Evolutionary conservation across 2,888 invertebrate genomes (phyloP).

Genomic region (Selenia dentaria): DNA sequence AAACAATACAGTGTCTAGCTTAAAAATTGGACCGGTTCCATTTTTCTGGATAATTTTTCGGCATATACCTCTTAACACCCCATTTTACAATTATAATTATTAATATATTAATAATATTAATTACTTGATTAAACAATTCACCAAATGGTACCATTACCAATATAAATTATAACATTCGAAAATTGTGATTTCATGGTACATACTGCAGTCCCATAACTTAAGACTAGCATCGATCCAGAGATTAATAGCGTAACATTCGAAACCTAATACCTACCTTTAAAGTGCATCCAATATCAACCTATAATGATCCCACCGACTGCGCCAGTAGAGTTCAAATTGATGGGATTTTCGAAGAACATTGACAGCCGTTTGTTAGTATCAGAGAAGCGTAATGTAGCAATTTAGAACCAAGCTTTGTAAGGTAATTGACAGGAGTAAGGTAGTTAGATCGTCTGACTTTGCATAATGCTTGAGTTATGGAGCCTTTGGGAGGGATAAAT

Average conservation of each 20-base stretch:
- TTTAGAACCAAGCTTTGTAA: slow-evolving; percentile 11
- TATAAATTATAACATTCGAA: no score
- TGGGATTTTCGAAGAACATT: neutral
- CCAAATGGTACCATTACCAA: no score
- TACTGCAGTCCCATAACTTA: no score
- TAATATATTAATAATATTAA: no score
- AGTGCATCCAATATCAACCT: neutral
- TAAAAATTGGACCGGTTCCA: no score
- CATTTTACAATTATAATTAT: no score
- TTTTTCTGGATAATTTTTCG: no score
- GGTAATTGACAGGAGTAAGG: slow-evolving; percentile 16
- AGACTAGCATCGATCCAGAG: no score
- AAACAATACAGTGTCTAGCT: no score
- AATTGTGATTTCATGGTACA: no score
- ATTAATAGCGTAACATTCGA: neutral
- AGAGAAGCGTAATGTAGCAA: slow-evolving; percentile 15
- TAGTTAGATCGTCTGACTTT: slow-evolving; percentile 20
- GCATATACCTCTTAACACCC: no score
- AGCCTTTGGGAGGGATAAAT: slow-evolving; percentile 12
- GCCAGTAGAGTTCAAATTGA: neutral
- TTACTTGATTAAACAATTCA: no score
- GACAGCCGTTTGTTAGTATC: slow-evolving; percentile 16
- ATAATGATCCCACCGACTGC: neutral
- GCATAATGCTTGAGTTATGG: slow-evolving; percentile 25
- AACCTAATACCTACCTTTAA: neutral